Evolutionary conservation across 2,113 vertebrate species (phyloP).

Genomic region (Tor tambroides): DNA sequence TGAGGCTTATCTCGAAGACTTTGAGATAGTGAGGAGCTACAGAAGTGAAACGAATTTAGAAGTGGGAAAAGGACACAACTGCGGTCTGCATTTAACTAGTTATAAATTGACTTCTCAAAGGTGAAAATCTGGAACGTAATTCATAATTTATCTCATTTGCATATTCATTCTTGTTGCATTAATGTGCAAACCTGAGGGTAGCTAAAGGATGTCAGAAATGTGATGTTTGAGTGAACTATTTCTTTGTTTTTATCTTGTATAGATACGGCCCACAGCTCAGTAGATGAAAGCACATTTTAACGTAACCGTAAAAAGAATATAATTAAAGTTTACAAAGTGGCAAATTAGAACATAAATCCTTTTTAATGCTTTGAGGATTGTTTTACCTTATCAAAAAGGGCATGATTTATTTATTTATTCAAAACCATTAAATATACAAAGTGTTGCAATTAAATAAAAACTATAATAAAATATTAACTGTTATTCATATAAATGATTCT

Average conservation of each 20-base stretch:
- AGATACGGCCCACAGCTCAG: background rate
- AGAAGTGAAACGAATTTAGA: background rate
- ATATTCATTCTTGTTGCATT: background rate
- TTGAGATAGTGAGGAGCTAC: background rate
- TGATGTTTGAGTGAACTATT: background rate
- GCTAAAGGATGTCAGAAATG: background rate
- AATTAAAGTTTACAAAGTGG: constrained; percentile 4
- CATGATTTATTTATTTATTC: background rate
- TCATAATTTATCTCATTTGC: background rate
- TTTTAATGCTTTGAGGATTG: background rate
- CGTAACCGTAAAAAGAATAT: background rate
- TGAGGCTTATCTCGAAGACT: background rate
- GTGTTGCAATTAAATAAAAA: background rate
- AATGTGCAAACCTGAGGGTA: background rate
- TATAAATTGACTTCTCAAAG: background rate
- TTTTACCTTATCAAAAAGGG: background rate
- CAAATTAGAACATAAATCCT: background rate
- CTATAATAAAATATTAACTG: background rate
- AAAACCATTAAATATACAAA: background rate
- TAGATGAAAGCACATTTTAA: background rate
- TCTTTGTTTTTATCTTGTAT: background rate
- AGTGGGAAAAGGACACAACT: background rate
- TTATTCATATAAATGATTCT: background rate
- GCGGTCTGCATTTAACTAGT: background rate
- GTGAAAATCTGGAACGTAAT: background rate